Conservation (phyloP, 2,797 vertebrate species). For the Rhodeus uyekii region DNA sequence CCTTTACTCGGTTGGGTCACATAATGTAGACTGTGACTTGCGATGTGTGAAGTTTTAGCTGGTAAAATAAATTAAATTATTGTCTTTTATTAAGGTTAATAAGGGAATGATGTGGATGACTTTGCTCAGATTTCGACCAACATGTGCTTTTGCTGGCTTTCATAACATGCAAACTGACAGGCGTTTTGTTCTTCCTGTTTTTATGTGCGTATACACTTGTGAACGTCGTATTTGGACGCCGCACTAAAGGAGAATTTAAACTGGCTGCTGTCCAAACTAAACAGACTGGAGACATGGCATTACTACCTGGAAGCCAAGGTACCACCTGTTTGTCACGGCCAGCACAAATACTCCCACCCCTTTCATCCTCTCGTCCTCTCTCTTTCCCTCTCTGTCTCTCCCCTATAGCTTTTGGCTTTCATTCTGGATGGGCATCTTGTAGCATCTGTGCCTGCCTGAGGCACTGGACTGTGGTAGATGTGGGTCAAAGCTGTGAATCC, state of each 20-base stretch:
- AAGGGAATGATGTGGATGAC: conserved; percentile 34
- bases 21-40: conserved; percentile 33
- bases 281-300: conserved; percentile 65
- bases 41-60: conserved; percentile 40
- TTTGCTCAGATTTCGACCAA: background rate
- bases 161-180: background rate
- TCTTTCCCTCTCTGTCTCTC: conserved; percentile 2
- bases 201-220: background rate
- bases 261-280: conserved; percentile 71
- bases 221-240: background rate
- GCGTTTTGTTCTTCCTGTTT: background rate
- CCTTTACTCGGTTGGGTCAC: conserved; percentile 27
- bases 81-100: conserved; percentile 41
- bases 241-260: conserved; percentile 68
- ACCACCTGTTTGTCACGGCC: conserved; percentile 47
- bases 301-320: conserved; percentile 74
- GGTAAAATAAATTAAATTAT: conserved; percentile 48
- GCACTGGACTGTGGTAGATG: conserved; percentile 44
- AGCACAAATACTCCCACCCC: conserved; percentile 20
- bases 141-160: background rate
- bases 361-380: conserved; percentile 23
- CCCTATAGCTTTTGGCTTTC: conserved; percentile 34
- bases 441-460: conserved; percentile 53
- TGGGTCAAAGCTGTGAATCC: conserved; percentile 59
- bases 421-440: conserved; percentile 51